These are phyloP conservation scores for Thymelicus lineola DNA, from an alignment of 2,888 invertebrate genomes.

Conservation along the genomic window DNA sequence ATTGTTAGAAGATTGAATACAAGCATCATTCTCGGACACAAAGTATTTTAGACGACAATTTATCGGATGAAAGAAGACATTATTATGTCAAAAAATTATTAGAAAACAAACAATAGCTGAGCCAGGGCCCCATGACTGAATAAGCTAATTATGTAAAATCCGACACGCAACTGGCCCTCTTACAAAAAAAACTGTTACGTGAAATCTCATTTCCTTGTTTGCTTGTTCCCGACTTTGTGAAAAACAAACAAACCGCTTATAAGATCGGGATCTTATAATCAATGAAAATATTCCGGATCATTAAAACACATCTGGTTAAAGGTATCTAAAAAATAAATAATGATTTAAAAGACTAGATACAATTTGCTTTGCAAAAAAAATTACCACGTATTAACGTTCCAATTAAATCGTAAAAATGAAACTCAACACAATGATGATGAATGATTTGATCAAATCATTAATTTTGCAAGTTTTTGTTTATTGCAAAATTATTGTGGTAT, in stretches of 20 bases:
- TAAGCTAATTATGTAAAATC: conserved; percentile 83
- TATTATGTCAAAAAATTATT: conserved; percentile 60
- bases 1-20: conserved; percentile 31
- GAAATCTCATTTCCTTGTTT: conserved; percentile 82
- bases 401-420: no score
- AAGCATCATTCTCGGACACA: conserved; percentile 25
- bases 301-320: no score
- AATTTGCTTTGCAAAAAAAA: no score
- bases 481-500: no score
- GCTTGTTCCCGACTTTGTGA: conserved; percentile 66
- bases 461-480: no score
- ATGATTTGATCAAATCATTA: no score
- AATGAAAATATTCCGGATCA: background rate
- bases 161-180: conserved; percentile 74
- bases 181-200: conserved; percentile 77
- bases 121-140: conserved; percentile 74
- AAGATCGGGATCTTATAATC: conserved; percentile 2
- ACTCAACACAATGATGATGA: no score
- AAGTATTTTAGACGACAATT: conserved; percentile 31
- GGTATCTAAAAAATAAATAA: no score
- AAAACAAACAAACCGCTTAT: conserved; percentile 52
- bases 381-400: no score
- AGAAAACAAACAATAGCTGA: conserved; percentile 74
- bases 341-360: no score
- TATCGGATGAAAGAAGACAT: conserved; percentile 60